These are phyloP conservation scores for Polydrusus tereticollis DNA, from an alignment of 2,888 invertebrate species.

Conservation along the genomic window DNA sequence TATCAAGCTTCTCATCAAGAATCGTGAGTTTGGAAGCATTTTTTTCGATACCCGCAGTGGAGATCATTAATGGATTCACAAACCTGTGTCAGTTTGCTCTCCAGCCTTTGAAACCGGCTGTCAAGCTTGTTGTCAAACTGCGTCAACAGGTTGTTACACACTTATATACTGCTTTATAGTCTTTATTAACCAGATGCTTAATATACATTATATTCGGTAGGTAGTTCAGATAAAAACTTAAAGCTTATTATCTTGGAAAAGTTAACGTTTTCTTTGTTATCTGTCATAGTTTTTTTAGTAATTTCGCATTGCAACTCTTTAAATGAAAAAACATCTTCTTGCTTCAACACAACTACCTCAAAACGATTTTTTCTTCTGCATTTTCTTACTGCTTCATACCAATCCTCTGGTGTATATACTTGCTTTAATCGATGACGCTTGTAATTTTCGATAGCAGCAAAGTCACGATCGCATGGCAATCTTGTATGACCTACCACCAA, in stretches of 20 bases:
- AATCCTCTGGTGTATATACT: constrained; percentile 14
- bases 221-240: constrained; percentile 35
- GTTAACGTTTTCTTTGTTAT: constrained; percentile 39
- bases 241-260: constrained; percentile 23
- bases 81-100: too few relatives aligned
- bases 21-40: too few relatives aligned
- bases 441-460: constrained; percentile 34
- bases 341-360: constrained; percentile 5
- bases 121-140: too few relatives aligned
- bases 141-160: too few relatives aligned
- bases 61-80: too few relatives aligned
- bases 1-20: too few relatives aligned
- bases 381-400: constrained; percentile 29
- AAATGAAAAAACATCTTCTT: too few relatives aligned
- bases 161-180: constrained; percentile 28
- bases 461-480: constrained; percentile 31
- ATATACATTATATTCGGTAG: constrained; percentile 27
- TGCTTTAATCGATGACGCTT: constrained; percentile 19
- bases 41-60: too few relatives aligned
- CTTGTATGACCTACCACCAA: constrained; percentile 46
- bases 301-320: neutral
- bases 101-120: too few relatives aligned
- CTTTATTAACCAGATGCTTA: constrained; percentile 22
- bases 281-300: constrained; percentile 22
- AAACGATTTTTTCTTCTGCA: constrained; percentile 30